Percentiles rank a stretch among this genome's conserved stretches.
These are phyloP conservation scores for Tachyglossus aculeatus DNA, from an alignment of 2,797 vertebrate genomes.

Conservation along the genomic window DNA sequence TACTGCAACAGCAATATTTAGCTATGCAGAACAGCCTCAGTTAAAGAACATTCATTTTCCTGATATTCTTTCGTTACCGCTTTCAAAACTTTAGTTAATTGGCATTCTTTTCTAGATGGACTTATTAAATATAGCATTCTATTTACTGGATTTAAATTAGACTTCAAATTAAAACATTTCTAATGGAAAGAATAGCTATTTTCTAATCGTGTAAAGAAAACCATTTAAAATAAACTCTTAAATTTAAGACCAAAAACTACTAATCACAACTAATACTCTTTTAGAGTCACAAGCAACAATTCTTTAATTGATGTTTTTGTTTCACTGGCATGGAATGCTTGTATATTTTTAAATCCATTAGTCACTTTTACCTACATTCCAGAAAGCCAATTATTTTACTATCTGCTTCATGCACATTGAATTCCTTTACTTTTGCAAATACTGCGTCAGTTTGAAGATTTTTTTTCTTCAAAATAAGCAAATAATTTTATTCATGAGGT, in stretches of 20 bases:
- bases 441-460: constrained; percentile 22
- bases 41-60: constrained; percentile 11
- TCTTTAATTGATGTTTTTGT: constrained; percentile 25
- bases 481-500: constrained; percentile 3
- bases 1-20: constrained; percentile 65
- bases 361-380: constrained; percentile 35
- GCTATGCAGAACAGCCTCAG: constrained; percentile 58
- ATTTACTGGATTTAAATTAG: not conserved
- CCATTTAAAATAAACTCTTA: not conserved
- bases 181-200: constrained; percentile 1
- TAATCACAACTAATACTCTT: constrained; percentile 19
- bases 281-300: constrained; percentile 10
- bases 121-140: constrained; percentile 11
- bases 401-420: constrained; percentile 16
- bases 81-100: constrained; percentile 25
- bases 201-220: constrained; percentile 40
- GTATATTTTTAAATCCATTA: no score
- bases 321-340: constrained; percentile 18
- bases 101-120: constrained; percentile 3
- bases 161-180: no score
- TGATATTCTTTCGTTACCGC: constrained; percentile 21
- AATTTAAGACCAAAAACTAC: constrained; percentile 34
- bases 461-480: constrained; percentile 9
- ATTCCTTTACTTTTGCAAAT: constrained; percentile 26
- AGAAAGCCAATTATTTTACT: constrained; percentile 21